Conservation (phyloP, 30 jellyfish, hydroid and myxozoan species). For the Haliclystus octoradiatus region DNA sequence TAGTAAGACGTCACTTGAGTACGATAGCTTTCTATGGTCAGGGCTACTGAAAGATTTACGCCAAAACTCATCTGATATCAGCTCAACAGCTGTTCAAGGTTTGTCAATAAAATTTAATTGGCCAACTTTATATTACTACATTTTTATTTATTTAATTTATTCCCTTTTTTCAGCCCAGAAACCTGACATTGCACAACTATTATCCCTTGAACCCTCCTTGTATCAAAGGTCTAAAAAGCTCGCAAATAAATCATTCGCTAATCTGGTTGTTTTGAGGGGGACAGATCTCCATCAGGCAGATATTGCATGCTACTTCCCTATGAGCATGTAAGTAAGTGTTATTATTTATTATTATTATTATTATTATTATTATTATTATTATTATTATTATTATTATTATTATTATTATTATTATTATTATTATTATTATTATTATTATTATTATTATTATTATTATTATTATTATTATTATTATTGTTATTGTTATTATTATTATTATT, state of each 20-base stretch:
- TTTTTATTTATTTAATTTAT: neutral
- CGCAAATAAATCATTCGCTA: constrained; percentile 82
- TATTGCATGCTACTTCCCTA: constrained; percentile 8
- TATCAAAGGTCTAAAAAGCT: too few species aligned
- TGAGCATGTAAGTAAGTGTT: constrained; percentile 45
- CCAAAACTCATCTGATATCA: too few species aligned
- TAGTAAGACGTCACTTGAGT: constrained; percentile 62
- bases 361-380: neutral
- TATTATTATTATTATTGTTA: neutral
- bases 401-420: neutral
- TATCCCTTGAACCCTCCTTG: too few species aligned
- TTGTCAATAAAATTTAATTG: too few species aligned
- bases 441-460: neutral
- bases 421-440: neutral
- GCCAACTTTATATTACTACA: neutral
- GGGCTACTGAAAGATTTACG: constrained; percentile 68
- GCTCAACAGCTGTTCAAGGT: too few species aligned
- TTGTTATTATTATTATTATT: neutral
- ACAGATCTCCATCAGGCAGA: constrained; percentile 42
- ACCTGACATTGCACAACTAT: too few species aligned
- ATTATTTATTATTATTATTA: neutral
- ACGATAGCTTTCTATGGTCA: constrained; percentile 88
- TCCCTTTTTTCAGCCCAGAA: constrained; percentile 28
- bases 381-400: neutral
- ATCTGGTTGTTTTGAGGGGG: constrained; percentile 66